These are phyloP conservation scores for Seriola rivoliana DNA, from an alignment of 2,113 vertebrate species.

Conservation along the genomic window DNA sequence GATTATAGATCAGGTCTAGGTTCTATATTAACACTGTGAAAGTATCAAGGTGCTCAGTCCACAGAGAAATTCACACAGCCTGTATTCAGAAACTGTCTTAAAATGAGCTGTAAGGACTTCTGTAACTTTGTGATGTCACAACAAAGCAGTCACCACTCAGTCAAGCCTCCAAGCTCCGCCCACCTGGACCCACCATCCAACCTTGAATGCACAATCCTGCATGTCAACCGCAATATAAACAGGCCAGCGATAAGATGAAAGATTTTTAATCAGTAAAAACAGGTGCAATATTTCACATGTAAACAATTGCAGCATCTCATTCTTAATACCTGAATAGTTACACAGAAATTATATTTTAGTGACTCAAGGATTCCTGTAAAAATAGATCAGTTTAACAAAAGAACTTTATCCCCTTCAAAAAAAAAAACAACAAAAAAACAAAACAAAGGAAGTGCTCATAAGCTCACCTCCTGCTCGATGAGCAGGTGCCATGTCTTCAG, in stretches of 20 bases:
- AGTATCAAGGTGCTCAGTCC: too few relatives aligned
- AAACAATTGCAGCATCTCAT: conserved; percentile 78
- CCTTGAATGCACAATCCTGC: too few relatives aligned
- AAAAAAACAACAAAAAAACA: conserved; percentile 1
- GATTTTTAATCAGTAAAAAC: conserved; percentile 79
- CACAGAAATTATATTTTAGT: conserved; percentile 65
- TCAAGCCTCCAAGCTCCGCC: too few relatives aligned
- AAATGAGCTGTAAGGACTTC: too few relatives aligned
- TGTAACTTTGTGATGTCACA: too few relatives aligned
- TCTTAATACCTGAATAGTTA: conserved; percentile 77
- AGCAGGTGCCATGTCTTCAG: conserved; percentile 23
- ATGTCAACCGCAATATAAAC: neutral
- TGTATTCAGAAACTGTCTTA: too few relatives aligned
- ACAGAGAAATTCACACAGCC: too few relatives aligned
- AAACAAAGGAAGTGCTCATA: conserved; percentile 36
- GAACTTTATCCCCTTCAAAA: conserved; percentile 37
- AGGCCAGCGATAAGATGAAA: conserved; percentile 25
- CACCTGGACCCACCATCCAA: too few relatives aligned
- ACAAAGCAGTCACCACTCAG: too few relatives aligned
- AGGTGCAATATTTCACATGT: conserved; percentile 75
- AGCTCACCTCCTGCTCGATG: neutral
- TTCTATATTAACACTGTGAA: too few relatives aligned
- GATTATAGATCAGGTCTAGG: too few relatives aligned
- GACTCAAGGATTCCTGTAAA: conserved; percentile 71
- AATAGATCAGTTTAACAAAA: conserved; percentile 74